Base-by-base conservation (phyloP, 2,113 vertebrate genomes). In the Oxygymnocypris stewartii region DNA sequence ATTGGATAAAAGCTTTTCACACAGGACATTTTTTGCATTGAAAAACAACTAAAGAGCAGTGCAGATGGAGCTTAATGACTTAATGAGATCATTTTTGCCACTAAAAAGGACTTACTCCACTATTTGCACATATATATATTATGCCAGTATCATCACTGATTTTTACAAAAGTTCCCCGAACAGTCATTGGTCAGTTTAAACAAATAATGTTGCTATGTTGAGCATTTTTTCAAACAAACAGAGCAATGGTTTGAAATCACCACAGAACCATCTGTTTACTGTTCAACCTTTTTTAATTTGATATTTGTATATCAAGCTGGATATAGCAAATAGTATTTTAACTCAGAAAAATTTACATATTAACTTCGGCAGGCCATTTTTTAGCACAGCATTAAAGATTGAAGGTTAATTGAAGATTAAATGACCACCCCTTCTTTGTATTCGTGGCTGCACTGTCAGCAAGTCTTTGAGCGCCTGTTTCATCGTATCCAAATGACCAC, bases 371-470 rank as follows among this genome's bases (percentile, higher is more conserved):
- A 35, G 16, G 4, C 49, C 4, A 6, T 42, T 18, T 47, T 25
- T 81, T 28, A 44, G 12, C 25, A 13, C 37, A 65, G 13, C 80
- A 71, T 82, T 69, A 82, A 82, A 69, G 63, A 65, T 82, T 82
- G n/a, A 82, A 69, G 59, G 49, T 80, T 80, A n/a, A 80, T 63
- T 80, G 78, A 61, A 42, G 61, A 69, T 82, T 82, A 51, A 51
- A 35, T 13, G 61, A 69, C 28, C 7, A 13, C 4, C 42, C 13
- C 4, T 76, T 76, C 42, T 82, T 31, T 44, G 28, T 35, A 18
- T 54, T 79, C 47, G 6, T 67, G 49, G 16, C 80, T 71, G 80
- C 80, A 35, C 42, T 69, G 61, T 67, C 80, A 82, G 80, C 63
- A 82, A 81, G 42, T 49, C 25, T 84, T 84, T 74, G 20, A 57